These are phyloP conservation scores for Sanderia malayensis DNA, from an alignment of 30 jellyfish, hydroid and myxozoan species.

Conservation along the genomic window DNA sequence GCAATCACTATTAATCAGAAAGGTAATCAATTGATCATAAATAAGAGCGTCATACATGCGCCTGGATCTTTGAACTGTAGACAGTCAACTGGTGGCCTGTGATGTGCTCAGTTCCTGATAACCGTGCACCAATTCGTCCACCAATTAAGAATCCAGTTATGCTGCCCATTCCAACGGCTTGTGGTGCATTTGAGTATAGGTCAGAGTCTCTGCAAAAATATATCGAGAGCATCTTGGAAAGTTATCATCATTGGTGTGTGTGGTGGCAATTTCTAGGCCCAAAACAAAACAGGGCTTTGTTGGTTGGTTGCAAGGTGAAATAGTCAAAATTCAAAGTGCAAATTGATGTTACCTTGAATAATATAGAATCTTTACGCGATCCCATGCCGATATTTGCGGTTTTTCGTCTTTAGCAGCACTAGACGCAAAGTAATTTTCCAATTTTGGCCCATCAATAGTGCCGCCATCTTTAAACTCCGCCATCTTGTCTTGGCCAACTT, in stretches of 20 bases:
- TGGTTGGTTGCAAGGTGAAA: too few species aligned
- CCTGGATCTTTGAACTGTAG: conserved; percentile 58
- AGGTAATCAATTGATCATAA: too few species aligned
- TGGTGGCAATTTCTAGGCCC: too few species aligned
- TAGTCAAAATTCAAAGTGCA: too few species aligned
- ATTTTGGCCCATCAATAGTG: not conserved
- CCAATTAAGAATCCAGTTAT: conserved; percentile 83
- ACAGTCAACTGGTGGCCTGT: conserved; percentile 68
- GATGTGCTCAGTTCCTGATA: conserved; percentile 74
- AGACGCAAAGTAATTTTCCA: not conserved
- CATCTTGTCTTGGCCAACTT: not conserved
- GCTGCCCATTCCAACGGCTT: conserved; percentile 70
- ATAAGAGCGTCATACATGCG: conserved; percentile 89
- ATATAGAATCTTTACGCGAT: not conserved
- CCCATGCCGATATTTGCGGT: not conserved
- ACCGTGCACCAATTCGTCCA: conserved; percentile 74
- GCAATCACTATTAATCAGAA: too few species aligned
- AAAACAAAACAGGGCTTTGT: too few species aligned
- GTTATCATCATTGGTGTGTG: too few species aligned
- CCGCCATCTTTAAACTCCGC: not conserved
- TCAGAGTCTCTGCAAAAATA: conserved; percentile 38
- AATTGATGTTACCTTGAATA: conserved; percentile 3
- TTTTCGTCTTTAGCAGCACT: not conserved
- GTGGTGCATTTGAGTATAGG: conserved; percentile 26
- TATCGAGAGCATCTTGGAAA: too few species aligned